phyloP scores from a whole-genome alignment of 2,797 vertebrate genomes.

The Sitta carolinensis region DNA sequence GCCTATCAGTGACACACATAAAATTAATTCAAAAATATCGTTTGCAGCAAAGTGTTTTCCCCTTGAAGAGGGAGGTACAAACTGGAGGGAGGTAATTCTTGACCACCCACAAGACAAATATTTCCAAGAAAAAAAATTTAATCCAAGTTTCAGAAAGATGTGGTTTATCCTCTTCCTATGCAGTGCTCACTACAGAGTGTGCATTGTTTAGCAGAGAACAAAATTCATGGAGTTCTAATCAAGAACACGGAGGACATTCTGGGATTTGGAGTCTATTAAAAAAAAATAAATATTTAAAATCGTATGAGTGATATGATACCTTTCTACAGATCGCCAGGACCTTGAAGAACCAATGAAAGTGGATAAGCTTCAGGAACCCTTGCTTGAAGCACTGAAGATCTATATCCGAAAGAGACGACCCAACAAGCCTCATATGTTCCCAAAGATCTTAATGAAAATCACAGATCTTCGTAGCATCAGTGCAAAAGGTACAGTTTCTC shows the following conservation, averaged over 20 bases:
- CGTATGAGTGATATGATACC: background rate
- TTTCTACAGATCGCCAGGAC: slow-evolving; percentile 87
- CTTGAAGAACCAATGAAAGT: slow-evolving; percentile 95
- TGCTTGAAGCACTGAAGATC: slow-evolving; percentile 94
- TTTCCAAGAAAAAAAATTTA: background rate
- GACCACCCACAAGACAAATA: background rate
- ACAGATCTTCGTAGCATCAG: slow-evolving; percentile 96
- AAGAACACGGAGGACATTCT: background rate
- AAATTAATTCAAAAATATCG: background rate
- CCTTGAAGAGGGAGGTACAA: background rate
- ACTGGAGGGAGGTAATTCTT: background rate
- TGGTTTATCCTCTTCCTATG: background rate
- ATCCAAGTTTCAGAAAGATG: background rate
- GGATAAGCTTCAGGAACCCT: slow-evolving; percentile 92
- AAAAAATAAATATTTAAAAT: background rate
- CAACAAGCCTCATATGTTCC: slow-evolving; percentile 95
- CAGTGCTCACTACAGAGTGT: background rate
- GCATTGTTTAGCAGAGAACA: background rate
- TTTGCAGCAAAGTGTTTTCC: background rate
- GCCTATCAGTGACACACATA: background rate
- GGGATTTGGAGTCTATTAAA: background rate
- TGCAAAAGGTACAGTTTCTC: slow-evolving; percentile 84
- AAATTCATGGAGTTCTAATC: background rate
- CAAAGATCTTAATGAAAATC: slow-evolving; percentile 98
- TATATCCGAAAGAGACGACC: slow-evolving; percentile 92